Evolutionary conservation across 2,113 vertebrate species (phyloP).

Genomic region (Cettia cetti): DNA sequence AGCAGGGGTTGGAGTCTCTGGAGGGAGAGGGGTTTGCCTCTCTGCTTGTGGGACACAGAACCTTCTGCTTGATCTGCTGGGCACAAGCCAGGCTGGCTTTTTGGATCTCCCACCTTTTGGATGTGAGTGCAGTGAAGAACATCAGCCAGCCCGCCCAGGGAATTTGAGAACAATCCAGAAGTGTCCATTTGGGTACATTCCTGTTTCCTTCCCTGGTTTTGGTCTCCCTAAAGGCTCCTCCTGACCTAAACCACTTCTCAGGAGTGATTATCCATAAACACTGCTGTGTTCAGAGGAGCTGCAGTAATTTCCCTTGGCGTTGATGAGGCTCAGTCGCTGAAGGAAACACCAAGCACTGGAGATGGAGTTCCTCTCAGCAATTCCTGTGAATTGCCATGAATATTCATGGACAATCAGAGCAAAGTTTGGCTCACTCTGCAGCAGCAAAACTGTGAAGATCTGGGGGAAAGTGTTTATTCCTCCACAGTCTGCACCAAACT

Average conservation of each 20-base stretch:
- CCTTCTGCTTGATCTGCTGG: background rate
- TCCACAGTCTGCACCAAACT: background rate
- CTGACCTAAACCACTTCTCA: background rate
- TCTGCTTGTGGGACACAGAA: background rate
- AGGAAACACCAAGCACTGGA: background rate
- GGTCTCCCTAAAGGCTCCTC: background rate
- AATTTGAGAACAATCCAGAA: background rate
- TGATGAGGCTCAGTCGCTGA: background rate
- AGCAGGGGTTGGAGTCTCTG: rapidly evolving
- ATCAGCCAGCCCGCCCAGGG: background rate
- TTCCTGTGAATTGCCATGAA: background rate
- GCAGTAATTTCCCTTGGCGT: background rate
- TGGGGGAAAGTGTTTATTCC: background rate
- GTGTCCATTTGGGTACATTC: background rate
- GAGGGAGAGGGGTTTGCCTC: background rate
- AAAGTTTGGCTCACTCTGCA: background rate
- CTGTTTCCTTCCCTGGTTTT: background rate
- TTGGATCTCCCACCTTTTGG: background rate
- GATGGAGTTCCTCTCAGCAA: background rate
- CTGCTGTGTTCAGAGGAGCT: background rate
- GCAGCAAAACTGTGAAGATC: background rate
- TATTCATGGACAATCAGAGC: background rate
- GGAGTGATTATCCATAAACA: background rate
- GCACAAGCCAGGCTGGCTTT: background rate
- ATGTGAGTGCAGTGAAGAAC: background rate